These are phyloP conservation scores for Sturnira hondurensis DNA, from an alignment of 2,113 vertebrate species.

Conservation along the genomic window DNA sequence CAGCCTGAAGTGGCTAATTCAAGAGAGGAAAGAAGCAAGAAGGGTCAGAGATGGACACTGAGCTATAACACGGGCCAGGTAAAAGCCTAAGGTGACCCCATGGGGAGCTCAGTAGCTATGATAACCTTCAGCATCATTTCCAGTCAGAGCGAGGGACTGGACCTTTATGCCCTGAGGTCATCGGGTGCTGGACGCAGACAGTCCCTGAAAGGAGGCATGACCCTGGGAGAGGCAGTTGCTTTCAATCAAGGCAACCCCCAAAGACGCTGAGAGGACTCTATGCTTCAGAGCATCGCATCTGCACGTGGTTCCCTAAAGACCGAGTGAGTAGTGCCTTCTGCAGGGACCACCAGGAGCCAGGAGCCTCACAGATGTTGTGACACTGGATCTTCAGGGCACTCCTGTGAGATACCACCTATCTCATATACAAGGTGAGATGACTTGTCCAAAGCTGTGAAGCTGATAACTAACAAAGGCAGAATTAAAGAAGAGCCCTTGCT, in stretches of 20 bases:
- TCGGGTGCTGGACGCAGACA: neutral
- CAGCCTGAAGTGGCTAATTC: neutral
- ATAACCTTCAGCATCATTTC: neutral
- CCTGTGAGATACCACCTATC: neutral
- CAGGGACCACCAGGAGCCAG: neutral
- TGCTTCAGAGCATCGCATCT: neutral
- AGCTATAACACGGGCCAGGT: neutral
- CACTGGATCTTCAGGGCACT: neutral
- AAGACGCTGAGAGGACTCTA: neutral
- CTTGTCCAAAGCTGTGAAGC: neutral
- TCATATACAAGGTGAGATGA: neutral
- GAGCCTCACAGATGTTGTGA: neutral
- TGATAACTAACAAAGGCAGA: neutral
- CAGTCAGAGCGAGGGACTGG: neutral
- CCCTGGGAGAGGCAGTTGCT: neutral
- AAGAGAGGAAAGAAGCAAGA: neutral
- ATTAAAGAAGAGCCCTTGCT: neutral
- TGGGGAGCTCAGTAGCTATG: neutral
- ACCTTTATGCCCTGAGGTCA: neutral
- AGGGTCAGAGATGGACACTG: neutral
- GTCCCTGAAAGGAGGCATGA: neutral
- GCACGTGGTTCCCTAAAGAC: rapidly evolving
- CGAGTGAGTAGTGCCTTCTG: neutral
- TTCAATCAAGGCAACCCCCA: neutral
- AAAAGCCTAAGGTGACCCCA: neutral